Evolutionary conservation across 2,113 vertebrate species (phyloP), one percentile per base, ranked within the genome.

Genomic region (Orycteropus afer): DNA sequence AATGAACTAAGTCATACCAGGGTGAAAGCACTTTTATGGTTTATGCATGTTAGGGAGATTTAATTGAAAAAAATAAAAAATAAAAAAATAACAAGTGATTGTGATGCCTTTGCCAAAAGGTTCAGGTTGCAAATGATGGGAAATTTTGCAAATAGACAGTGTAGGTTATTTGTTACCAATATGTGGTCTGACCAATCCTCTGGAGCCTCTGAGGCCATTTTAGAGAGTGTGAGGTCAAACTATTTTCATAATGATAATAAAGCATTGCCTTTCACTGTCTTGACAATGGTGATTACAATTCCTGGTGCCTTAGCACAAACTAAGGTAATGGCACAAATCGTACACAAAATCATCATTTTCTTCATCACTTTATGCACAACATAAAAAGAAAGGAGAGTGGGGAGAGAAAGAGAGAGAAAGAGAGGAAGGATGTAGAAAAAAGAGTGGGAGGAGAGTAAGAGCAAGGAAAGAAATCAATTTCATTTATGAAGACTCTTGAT

Each of bases 61-160:
- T 91, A 91, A 78, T 40, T 71, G 77, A 73, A 37, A 78, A 71
- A 92, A 45, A 14, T 81, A 73, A 37, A 78, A 71, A 92, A 45
- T 18, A 57, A 71, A 92, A 45, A 14, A 57, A 34, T 42, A 65
- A 67, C 34, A 67, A 32, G 17, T 57, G 69, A 78, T 45, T 42
- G 9, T 42, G 32, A 78, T 69, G 49, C 4, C 42, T 69, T 57
- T 86, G 47, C 37, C 49, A 80, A 81, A n/a, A 37, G 71, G 42
- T 11, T 22, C 27, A 57, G 0, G 59, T 76, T 67, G 77, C 23
- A 25, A 81, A 90, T 71, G 63, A 47, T 85, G 10, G n/a, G 22
- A 40, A n/a, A 47, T 14, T 23, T 53, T n/a, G 49, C 51, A 53
- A 69, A 29, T 55, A 27, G n/a, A 42, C 2, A 49, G 29, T 32